Percentiles rank a stretch among this genome's conserved stretches.
Conservation (phyloP, 2,113 vertebrate genomes). For the Pelobates fuscus region DNA sequence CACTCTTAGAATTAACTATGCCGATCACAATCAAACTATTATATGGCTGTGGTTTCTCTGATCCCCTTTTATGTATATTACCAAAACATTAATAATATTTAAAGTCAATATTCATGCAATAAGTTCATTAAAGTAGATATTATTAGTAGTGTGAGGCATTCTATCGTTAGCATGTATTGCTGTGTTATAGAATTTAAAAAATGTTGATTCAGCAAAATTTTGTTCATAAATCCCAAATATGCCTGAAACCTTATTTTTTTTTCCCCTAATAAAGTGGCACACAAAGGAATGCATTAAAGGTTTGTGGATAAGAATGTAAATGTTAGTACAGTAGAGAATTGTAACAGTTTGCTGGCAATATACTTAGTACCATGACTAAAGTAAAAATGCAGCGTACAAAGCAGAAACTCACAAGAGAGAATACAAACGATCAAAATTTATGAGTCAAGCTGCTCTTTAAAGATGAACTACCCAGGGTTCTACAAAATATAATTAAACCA, state of each 20-base stretch:
- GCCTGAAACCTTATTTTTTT: conserved; percentile 50
- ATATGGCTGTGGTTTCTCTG: no score
- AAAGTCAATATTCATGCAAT: no score
- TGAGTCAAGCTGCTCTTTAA: conserved; percentile 57
- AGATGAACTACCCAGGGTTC: conserved; percentile 52
- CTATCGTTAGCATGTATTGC: conserved; percentile 47
- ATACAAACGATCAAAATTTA: conserved; percentile 56
- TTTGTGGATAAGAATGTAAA: conserved; percentile 62
- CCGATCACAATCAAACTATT: no score
- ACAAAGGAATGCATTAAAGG: conserved; percentile 61
- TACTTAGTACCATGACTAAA: conserved; percentile 52
- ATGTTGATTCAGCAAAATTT: conserved; percentile 52
- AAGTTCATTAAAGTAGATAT: no score
- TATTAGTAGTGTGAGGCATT: no score
- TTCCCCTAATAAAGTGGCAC: conserved; percentile 57
- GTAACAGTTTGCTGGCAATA: conserved; percentile 58
- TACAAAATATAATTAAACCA: conserved; percentile 44
- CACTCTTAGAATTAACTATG: no score
- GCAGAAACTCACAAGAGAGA: conserved; percentile 49
- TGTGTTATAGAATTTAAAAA: conserved; percentile 44
- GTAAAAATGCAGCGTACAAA: conserved; percentile 52
- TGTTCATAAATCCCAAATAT: conserved; percentile 57
- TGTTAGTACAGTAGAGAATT: conserved; percentile 60
- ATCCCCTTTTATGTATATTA: no score
- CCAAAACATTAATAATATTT: no score